Conservation (phyloP, 2,113 vertebrate genomes). For the Callochromis pleurospilus region DNA sequence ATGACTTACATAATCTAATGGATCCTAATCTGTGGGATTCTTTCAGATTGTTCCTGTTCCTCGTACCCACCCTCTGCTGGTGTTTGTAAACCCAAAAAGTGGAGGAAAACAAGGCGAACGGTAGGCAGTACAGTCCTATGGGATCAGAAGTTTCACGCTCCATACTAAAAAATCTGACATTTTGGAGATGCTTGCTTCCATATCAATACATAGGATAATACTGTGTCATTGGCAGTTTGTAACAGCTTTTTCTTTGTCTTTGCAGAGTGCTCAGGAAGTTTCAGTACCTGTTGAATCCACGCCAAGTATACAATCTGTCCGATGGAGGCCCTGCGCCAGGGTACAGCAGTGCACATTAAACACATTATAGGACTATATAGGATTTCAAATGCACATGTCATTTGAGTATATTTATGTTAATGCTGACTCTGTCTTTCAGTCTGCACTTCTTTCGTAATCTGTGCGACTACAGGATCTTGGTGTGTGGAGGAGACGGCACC, state of each 20-base stretch:
- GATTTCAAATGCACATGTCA: not conserved
- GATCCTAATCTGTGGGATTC: not conserved
- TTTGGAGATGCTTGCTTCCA: not conserved
- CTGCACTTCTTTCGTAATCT: constrained; percentile 84
- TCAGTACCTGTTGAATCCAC: constrained; percentile 86
- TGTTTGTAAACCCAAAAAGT: constrained; percentile 91
- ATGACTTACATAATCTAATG: not conserved
- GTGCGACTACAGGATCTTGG: constrained; percentile 78
- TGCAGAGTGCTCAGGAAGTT: constrained; percentile 86
- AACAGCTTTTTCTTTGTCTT: not conserved
- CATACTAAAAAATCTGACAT: not conserved
- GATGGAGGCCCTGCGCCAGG: constrained; percentile 81
- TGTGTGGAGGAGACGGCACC: constrained; percentile 89
- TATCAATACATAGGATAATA: not conserved
- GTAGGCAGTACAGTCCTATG: constrained; percentile 54
- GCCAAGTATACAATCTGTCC: constrained; percentile 86
- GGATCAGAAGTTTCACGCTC: not conserved
- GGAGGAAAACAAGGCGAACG: constrained; percentile 88
- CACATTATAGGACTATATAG: not conserved
- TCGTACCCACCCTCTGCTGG: constrained; percentile 82
- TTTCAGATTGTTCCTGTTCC: constrained; percentile 74
- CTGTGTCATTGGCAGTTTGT: not conserved
- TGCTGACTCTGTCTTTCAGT: constrained; percentile 48
- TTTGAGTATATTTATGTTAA: not conserved
- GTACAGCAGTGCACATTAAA: constrained; percentile 39